Evolutionary conservation across 2,113 vertebrate genomes (phyloP).

Genomic region (Phalacrocorax pelagicus): DNA sequence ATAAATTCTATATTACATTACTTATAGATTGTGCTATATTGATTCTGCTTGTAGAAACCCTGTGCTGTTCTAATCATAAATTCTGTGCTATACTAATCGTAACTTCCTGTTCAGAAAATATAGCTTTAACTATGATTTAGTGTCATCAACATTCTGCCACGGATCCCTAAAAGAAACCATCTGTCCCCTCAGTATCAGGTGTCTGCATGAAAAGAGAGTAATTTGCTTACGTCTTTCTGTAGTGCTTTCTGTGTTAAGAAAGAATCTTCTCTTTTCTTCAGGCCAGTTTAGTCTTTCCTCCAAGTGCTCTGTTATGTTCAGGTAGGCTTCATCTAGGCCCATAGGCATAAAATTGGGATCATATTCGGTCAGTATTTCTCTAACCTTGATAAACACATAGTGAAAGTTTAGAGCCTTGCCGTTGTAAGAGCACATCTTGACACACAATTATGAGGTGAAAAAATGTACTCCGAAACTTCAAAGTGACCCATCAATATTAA

Average conservation of each 20-base stretch:
- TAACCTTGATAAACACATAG: constrained; percentile 78
- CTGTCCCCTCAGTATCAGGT: neutral
- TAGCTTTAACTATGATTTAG: neutral
- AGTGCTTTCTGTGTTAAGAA: constrained; percentile 20
- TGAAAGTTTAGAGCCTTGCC: constrained; percentile 19
- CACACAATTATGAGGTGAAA: neutral
- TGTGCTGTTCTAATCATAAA: neutral
- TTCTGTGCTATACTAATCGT: neutral
- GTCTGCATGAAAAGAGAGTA: neutral
- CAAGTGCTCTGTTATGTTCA: constrained; percentile 93
- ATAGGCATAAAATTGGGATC: constrained; percentile 89
- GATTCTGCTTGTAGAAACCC: neutral
- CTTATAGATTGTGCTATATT: neutral
- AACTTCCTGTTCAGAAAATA: neutral
- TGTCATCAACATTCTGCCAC: neutral
- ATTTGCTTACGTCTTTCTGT: constrained; percentile 63
- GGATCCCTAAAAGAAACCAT: neutral
- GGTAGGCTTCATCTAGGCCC: constrained; percentile 96
- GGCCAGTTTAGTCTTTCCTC: constrained; percentile 85
- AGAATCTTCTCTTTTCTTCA: constrained; percentile 81
- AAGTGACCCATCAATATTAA: neutral
- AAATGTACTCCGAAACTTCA: constrained; percentile 25
- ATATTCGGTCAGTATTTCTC: constrained; percentile 89
- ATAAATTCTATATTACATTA: neutral
- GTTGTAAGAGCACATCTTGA: neutral